Conservation (phyloP, 92 coral and sea anemone species). For the Zoanthus sansibaricus region DNA sequence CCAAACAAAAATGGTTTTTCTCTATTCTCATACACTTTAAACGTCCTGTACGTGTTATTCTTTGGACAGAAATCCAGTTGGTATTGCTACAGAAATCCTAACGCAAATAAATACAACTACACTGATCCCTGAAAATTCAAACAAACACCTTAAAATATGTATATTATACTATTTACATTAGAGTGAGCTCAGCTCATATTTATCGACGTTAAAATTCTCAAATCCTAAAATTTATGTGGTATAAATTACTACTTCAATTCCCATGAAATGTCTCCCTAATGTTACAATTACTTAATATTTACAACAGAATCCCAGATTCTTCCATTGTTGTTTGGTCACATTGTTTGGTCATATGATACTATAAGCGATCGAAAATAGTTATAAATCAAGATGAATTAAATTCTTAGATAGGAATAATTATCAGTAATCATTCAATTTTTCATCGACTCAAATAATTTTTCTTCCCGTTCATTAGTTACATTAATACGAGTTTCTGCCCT, state of each 20-base stretch:
- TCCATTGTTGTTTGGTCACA: not conserved
- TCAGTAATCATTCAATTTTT: not conserved
- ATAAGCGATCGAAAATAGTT: not conserved
- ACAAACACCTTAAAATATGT: not conserved
- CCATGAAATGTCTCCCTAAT: not conserved
- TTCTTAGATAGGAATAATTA: not conserved
- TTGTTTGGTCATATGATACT: not conserved
- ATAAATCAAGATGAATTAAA: not conserved
- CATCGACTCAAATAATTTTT: not conserved
- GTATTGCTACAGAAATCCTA: not conserved
- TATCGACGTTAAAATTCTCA: constrained; percentile 7
- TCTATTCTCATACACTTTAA: not conserved
- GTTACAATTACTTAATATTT: not conserved
- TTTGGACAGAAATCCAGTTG: not conserved
- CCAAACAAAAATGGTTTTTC: not conserved
- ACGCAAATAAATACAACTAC: not conserved
- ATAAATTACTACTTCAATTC: constrained; percentile 29
- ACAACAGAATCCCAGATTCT: constrained; percentile 35
- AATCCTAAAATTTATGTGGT: constrained; percentile 27
- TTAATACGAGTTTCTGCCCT: too few relatives aligned
- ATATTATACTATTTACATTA: constrained; percentile 17
- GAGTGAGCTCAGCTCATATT: constrained; percentile 38
- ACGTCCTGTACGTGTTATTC: not conserved
- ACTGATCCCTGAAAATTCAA: not conserved
- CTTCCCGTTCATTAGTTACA: not conserved